Percentiles rank a stretch among this genome's conserved stretches.
Conservation (phyloP, 2,113 vertebrate species). For the Micromys minutus region DNA sequence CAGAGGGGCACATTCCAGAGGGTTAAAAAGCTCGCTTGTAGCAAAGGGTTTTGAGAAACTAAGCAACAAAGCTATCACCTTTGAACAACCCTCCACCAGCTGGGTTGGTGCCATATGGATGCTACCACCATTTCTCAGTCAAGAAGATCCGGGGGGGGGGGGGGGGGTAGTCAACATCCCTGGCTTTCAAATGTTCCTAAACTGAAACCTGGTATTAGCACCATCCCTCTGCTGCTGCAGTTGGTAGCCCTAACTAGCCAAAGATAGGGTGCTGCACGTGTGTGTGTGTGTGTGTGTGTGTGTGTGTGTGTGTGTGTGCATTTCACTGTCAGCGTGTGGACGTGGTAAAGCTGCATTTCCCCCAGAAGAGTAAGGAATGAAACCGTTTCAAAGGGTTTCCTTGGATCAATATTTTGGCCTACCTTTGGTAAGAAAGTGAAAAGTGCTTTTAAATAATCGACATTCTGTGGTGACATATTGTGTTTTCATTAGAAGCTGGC, state of each 20-base stretch:
- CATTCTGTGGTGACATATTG: slow-evolving; percentile 1
- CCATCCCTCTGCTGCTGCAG: neutral
- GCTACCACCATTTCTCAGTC: neutral
- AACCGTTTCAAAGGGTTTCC: slow-evolving; percentile 3
- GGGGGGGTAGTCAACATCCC: neutral
- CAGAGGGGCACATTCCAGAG: neutral
- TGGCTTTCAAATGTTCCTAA: neutral
- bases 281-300: neutral
- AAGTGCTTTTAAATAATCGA: slow-evolving; percentile 9
- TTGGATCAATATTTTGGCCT: neutral
- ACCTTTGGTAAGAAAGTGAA: slow-evolving; percentile 29
- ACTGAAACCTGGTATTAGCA: neutral
- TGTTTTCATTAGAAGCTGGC: slow-evolving; percentile 28
- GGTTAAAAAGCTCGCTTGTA: neutral
- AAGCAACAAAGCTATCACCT: neutral
- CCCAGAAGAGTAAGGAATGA: slow-evolving; percentile 23
- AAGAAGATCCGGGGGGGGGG: too few relatives aligned
- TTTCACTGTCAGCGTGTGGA: neutral
- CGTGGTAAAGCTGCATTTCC: neutral
- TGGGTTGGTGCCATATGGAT: neutral
- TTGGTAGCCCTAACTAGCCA: neutral
- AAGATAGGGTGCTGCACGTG: too few relatives aligned
- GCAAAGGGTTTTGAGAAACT: neutral
- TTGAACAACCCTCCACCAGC: neutral
- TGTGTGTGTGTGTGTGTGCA: neutral